A percentile compares a stretch with the other conserved stretches of the same genome.
These are phyloP conservation scores for Chiridota heheva DNA, from an alignment of 35 echinoderm and acorn worm species.

Conservation along the genomic window DNA sequence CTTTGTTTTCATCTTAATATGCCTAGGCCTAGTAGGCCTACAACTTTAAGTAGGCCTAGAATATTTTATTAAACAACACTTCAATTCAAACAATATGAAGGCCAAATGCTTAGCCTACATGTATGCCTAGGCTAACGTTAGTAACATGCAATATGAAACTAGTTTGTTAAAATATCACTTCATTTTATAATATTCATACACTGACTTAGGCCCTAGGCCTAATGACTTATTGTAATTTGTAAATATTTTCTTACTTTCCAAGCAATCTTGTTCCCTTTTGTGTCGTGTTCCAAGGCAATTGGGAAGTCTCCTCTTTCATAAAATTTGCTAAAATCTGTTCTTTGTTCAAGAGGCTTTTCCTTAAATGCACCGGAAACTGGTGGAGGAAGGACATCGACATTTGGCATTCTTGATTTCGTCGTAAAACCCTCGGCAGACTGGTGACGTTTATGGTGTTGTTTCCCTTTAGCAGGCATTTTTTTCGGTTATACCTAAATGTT, in stretches of 20 bases:
- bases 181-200: background rate
- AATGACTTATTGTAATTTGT: background rate
- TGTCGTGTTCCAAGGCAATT: slow-evolving; percentile 97
- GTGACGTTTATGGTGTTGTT: too few relatives aligned
- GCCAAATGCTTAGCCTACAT: background rate
- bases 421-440: slow-evolving; percentile 73
- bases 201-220: background rate
- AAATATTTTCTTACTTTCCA: slow-evolving; percentile 77
- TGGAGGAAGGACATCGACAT: slow-evolving; percentile 62
- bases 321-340: slow-evolving; percentile 83
- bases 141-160: background rate
- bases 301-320: slow-evolving; percentile 98
- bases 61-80: background rate
- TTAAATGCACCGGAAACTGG: slow-evolving; percentile 73
- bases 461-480: too few relatives aligned
- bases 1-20: too few relatives aligned
- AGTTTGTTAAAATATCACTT: background rate
- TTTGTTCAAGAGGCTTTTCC: slow-evolving; percentile 63
- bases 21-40: too few relatives aligned
- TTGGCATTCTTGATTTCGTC: slow-evolving; percentile 90
- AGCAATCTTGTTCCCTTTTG: slow-evolving; percentile 99
- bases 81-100: background rate
- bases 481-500: too few relatives aligned
- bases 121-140: background rate
- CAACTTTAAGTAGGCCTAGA: too few relatives aligned